Percentiles rank a stretch among this genome's conserved stretches.
Conservation (phyloP, 2,888 invertebrate genomes). For the Apomyelois bistriatella region DNA sequence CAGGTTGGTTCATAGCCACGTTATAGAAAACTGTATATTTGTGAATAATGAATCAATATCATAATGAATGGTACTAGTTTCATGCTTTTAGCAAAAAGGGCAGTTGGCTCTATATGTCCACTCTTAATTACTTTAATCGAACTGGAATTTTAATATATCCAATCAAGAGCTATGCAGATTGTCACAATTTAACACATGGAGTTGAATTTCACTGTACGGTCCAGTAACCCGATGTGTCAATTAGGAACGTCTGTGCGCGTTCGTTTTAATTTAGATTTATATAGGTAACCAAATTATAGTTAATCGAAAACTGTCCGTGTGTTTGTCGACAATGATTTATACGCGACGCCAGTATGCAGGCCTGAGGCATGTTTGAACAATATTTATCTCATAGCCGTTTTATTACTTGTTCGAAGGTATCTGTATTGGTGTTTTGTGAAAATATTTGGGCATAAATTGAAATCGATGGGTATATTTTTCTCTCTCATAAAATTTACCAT, state of each 20-base stretch:
- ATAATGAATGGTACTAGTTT: too few species aligned
- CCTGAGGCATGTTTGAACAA: conserved; percentile 9
- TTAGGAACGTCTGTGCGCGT: conserved; percentile 46
- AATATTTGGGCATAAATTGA: not conserved
- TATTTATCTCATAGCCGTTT: conserved; percentile 2
- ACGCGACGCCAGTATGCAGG: conserved; percentile 5
- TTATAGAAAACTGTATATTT: too few species aligned
- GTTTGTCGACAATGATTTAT: conserved; percentile 23
- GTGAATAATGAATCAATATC: too few species aligned
- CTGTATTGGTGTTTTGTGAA: not conserved
- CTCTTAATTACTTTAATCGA: not conserved
- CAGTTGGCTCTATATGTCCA: not conserved
- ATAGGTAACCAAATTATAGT: conserved; percentile 60
- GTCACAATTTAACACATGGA: conserved; percentile 46
- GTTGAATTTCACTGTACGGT: conserved; percentile 55
- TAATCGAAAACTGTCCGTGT: conserved; percentile 35
- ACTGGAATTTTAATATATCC: conserved; percentile 13
- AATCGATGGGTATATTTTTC: not conserved
- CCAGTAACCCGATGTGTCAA: conserved; percentile 65
- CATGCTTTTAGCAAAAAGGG: too few species aligned
- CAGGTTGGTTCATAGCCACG: too few species aligned
- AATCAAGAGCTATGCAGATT: conserved; percentile 32
- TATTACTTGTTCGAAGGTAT: too few species aligned
- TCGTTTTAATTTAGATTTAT: conserved; percentile 63
- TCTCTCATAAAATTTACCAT: not conserved